These are phyloP conservation scores for Campoplex capitator DNA, from an alignment of 2,888 invertebrate species.

Conservation along the genomic window DNA sequence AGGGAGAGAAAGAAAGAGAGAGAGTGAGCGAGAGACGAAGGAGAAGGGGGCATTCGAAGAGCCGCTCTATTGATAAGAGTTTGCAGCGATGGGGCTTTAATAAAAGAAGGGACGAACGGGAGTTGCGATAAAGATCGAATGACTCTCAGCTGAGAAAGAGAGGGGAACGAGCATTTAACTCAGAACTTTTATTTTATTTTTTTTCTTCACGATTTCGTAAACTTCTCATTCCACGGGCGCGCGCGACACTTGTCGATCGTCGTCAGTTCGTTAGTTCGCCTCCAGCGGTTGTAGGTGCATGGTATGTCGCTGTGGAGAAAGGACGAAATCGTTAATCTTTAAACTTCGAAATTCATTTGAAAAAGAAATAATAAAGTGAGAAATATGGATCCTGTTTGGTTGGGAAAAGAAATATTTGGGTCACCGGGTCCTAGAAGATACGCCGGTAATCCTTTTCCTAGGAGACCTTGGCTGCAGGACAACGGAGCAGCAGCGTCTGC, in stretches of 20 bases:
- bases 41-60: background rate
- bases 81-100: background rate
- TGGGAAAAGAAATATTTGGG: conserved; percentile 70
- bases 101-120: background rate
- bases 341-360: background rate
- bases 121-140: background rate
- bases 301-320: conserved; percentile 43
- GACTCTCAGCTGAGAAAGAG: background rate
- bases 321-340: conserved; percentile 6
- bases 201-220: conserved; percentile 49
- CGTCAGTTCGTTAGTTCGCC: conserved; percentile 65
- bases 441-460: conserved; percentile 85
- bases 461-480: conserved; percentile 91
- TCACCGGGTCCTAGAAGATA: conserved; percentile 60
- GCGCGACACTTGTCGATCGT: conserved; percentile 57
- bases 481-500: conserved; percentile 88
- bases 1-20: background rate
- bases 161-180: conserved; percentile 15
- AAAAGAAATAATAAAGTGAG: background rate
- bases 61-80: conserved; percentile 53
- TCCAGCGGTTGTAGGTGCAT: conserved; percentile 61
- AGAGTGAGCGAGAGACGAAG: background rate
- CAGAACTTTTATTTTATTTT: background rate
- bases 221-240: conserved; percentile 40
- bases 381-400: conserved; percentile 78